phyloP scores from a whole-genome alignment of 1,140 invertebrate species.

The Ips typographus region DNA sequence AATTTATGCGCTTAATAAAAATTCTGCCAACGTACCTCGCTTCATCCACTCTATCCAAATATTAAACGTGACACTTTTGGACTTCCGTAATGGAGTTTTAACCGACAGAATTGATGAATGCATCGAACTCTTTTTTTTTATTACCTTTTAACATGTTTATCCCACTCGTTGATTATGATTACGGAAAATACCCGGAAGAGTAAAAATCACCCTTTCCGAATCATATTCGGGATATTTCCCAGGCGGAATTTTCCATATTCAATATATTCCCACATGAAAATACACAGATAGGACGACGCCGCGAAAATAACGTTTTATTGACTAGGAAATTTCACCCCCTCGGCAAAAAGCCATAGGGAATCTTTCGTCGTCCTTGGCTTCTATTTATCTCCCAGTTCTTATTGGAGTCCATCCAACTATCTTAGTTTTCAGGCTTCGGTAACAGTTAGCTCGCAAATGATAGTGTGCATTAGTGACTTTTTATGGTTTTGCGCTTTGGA shows the following conservation, averaged over 20 bases:
- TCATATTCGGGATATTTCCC: slow-evolving; percentile 1
- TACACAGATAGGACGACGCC: slow-evolving; percentile 13
- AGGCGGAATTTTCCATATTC: slow-evolving; percentile 17
- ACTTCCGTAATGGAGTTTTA: slow-evolving; percentile 17
- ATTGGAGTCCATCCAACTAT: slow-evolving; percentile 15
- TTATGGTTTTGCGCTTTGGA: background rate
- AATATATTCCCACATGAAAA: slow-evolving; percentile 25
- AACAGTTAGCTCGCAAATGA: background rate
- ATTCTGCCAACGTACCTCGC: slow-evolving; percentile 4
- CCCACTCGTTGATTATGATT: too few relatives aligned
- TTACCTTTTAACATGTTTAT: too few relatives aligned
- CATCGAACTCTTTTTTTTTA: background rate
- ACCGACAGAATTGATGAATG: slow-evolving; percentile 9
- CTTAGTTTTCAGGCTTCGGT: background rate
- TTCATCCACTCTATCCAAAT: slow-evolving; percentile 10
- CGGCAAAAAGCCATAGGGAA: slow-evolving; percentile 9
- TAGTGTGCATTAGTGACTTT: background rate
- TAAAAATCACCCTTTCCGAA: background rate
- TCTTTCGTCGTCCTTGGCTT: background rate
- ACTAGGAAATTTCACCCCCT: slow-evolving; percentile 5
- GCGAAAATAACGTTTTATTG: slow-evolving; percentile 25
- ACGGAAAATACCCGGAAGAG: background rate
- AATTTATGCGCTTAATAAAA: slow-evolving; percentile 6
- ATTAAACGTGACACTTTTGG: slow-evolving; percentile 11
- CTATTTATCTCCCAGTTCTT: slow-evolving; percentile 13